Evolutionary conservation across 2,888 invertebrate genomes (phyloP).

Genomic region (Apotomis betuletana): DNA sequence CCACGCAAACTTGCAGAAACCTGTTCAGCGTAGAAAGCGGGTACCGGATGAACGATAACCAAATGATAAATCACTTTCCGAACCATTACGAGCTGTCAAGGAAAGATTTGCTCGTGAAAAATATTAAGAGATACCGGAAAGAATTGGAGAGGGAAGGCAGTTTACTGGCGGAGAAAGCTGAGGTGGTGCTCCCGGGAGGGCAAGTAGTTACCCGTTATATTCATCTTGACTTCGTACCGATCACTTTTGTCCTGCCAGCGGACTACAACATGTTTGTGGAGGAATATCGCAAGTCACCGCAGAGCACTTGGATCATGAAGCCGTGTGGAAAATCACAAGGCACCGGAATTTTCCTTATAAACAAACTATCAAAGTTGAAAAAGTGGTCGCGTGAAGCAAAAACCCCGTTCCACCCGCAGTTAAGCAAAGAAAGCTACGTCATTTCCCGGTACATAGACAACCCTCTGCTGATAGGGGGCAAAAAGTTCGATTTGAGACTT

Average conservation of each 20-base stretch:
- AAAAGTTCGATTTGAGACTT: constrained; percentile 96
- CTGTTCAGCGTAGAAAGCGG: constrained; percentile 94
- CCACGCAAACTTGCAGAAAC: constrained; percentile 91
- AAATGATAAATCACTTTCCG: constrained; percentile 95
- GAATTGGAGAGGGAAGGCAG: constrained; percentile 96
- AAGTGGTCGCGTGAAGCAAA: constrained; percentile 95
- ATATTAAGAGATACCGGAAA: constrained; percentile 96
- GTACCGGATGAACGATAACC: constrained; percentile 93
- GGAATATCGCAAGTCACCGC: constrained; percentile 96
- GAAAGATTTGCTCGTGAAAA: constrained; percentile 97
- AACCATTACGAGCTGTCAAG: constrained; percentile 97
- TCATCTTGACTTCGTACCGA: constrained; percentile 95
- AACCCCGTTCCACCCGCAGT: constrained; percentile 92
- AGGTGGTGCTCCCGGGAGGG: constrained; percentile 80
- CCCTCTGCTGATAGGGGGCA: constrained; percentile 96
- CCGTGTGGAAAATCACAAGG: constrained; percentile 98
- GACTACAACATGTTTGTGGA: constrained; percentile 99
- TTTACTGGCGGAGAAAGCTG: constrained; percentile 90
- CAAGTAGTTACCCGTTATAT: constrained; percentile 88
- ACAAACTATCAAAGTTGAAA: constrained; percentile 96
- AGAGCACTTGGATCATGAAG: constrained; percentile 99
- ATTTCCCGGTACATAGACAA: constrained; percentile 99
- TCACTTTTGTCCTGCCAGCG: constrained; percentile 96
- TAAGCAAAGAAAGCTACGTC: constrained; percentile 94
- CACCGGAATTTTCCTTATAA: constrained; percentile 97